Percentiles rank a stretch among this genome's conserved stretches.
These are phyloP conservation scores for Plebejus anna DNA, from an alignment of 2,888 invertebrate species.

Conservation along the genomic window DNA sequence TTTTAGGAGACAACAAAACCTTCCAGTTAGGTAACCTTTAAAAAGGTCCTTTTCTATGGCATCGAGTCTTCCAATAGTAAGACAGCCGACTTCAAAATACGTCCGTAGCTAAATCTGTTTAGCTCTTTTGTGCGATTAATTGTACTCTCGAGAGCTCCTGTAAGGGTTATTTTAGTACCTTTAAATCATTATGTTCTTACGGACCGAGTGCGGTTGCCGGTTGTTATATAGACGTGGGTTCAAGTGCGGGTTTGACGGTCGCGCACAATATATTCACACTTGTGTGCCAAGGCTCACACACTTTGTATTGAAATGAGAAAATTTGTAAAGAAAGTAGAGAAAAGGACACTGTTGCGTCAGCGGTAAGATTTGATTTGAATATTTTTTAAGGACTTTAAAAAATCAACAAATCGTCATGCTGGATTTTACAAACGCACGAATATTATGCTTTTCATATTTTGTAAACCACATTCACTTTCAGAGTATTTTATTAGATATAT, in stretches of 20 bases:
- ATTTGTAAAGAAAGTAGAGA: not conserved
- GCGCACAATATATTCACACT: constrained; percentile 20
- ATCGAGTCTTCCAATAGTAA: not conserved
- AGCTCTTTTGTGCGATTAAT: constrained; percentile 8
- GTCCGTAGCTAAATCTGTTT: constrained; percentile 4
- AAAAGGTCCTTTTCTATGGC: not conserved
- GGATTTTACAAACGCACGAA: not conserved
- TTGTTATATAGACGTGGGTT: constrained; percentile 13
- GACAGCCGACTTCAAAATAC: not conserved
- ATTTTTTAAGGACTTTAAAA: too few species aligned
- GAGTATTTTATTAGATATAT: too few species aligned
- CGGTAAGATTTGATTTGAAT: not conserved
- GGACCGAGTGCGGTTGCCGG: not conserved
- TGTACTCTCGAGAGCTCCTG: not conserved
- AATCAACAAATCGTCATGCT: too few species aligned
- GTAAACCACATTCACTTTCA: not conserved
- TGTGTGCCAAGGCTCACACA: not conserved
- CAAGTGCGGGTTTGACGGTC: constrained; percentile 23
- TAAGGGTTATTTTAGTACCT: constrained; percentile 35
- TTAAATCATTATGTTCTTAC: constrained; percentile 35
- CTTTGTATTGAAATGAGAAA: not conserved
- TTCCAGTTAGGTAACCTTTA: not conserved
- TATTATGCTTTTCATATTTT: not conserved
- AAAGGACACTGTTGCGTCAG: not conserved
- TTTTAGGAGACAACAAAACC: not conserved